A percentile compares a stretch with the other conserved stretches of the same genome.
Conservation (phyloP, 2,113 vertebrate genomes). For the Acinonyx jubatus region DNA sequence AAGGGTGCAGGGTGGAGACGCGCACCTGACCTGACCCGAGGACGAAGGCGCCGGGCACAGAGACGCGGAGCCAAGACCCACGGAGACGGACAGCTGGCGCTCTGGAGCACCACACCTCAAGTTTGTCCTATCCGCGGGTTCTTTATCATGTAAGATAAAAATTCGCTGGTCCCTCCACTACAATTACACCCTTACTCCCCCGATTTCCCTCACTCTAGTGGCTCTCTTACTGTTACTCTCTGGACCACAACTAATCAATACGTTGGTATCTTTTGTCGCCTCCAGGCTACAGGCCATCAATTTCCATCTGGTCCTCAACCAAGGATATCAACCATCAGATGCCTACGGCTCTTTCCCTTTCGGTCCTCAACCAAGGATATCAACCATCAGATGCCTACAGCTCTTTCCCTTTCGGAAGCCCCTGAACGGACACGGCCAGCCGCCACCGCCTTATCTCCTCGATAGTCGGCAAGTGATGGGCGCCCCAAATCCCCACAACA, state of each 20-base stretch:
- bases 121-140: not conserved
- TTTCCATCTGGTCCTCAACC: not conserved
- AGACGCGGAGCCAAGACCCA: not conserved
- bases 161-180: not conserved
- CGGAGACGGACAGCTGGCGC: not conserved
- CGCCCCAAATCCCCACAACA: not conserved
- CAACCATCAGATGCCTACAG: not conserved
- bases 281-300: not conserved
- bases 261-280: not conserved
- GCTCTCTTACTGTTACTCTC: not conserved
- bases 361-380: not conserved
- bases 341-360: not conserved
- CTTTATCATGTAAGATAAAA: not conserved
- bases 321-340: not conserved
- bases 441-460: not conserved
- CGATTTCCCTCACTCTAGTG: not conserved
- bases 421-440: not conserved
- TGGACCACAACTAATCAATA: not conserved
- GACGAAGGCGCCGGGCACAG: not conserved
- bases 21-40: not conserved
- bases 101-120: not conserved
- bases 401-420: not conserved
- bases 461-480: accelerated
- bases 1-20: no score
- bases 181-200: not conserved